These are phyloP conservation scores for Hycleus cichorii DNA, from an alignment of 1,140 invertebrate species.

Conservation along the genomic window DNA sequence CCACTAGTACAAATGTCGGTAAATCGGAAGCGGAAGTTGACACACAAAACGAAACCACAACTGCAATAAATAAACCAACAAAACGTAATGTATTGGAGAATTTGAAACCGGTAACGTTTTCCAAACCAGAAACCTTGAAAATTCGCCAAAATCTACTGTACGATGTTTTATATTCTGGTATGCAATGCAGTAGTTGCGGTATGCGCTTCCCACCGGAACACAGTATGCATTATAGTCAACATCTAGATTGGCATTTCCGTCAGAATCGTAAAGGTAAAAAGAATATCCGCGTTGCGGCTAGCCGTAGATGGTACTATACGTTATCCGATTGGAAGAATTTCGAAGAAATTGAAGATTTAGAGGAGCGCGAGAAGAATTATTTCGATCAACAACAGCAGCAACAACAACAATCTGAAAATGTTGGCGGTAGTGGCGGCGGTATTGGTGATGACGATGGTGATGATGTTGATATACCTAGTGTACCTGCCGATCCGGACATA, in stretches of 20 bases:
- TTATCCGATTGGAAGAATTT: slow-evolving; percentile 89
- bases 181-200: slow-evolving; percentile 93
- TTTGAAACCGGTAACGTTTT: slow-evolving; percentile 56
- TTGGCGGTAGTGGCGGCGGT: no score
- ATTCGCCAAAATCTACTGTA: slow-evolving; percentile 62
- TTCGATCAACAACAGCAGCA: slow-evolving; percentile 66
- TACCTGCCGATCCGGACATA: slow-evolving; percentile 50
- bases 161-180: slow-evolving; percentile 68
- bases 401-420: slow-evolving; percentile 37
- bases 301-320: slow-evolving; percentile 83
- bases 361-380: slow-evolving; percentile 85
- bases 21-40: neutral
- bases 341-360: slow-evolving; percentile 88
- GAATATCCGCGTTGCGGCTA: slow-evolving; percentile 72
- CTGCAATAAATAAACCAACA: slow-evolving; percentile 1
- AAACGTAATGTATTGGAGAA: slow-evolving; percentile 25
- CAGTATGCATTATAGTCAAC: slow-evolving; percentile 82
- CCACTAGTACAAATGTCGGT: slow-evolving; percentile 28
- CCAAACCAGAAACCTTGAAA: slow-evolving; percentile 66
- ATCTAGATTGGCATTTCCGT: slow-evolving; percentile 96
- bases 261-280: slow-evolving; percentile 85
- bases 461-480: slow-evolving; percentile 52
- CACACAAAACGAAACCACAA: neutral
- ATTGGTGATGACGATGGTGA: slow-evolving; percentile 41
- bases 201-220: slow-evolving; percentile 81